phyloP scores from a whole-genome alignment of 2,888 invertebrate genomes.

The Morpho helenor region DNA sequence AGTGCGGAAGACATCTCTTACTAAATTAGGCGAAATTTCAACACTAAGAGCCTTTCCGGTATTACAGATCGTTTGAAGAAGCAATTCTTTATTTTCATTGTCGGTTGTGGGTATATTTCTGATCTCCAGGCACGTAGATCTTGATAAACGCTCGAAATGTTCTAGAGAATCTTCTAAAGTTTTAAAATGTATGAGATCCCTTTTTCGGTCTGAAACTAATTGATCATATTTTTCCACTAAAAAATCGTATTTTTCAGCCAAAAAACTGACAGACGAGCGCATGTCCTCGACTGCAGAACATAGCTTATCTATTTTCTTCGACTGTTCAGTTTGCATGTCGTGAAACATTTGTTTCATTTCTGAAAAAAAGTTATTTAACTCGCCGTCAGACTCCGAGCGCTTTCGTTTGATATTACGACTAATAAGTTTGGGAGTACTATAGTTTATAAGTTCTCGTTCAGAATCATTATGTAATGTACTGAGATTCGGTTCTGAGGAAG shows the following conservation, averaged over 20 bases:
- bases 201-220: background rate
- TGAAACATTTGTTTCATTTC: background rate
- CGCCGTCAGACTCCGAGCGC: background rate
- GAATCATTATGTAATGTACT: too few species aligned
- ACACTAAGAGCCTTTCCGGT: background rate
- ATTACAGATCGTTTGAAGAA: background rate
- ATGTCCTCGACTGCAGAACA: too few species aligned
- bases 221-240: background rate
- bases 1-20: background rate
- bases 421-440: background rate
- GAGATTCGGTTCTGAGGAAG: background rate
- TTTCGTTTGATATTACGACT: background rate
- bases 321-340: background rate
- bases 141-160: background rate
- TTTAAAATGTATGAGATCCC: background rate
- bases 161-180: constrained; percentile 2
- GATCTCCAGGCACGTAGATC: background rate
- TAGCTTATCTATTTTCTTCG: too few species aligned
- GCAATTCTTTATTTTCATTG: background rate
- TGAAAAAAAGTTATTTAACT: background rate
- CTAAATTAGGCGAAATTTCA: background rate
- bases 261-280: too few species aligned
- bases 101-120: background rate
- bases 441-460: background rate
- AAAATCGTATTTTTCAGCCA: too few species aligned